Base-by-base conservation (phyloP, 1,140 invertebrate species). In the Plodia interpunctella region DNA sequence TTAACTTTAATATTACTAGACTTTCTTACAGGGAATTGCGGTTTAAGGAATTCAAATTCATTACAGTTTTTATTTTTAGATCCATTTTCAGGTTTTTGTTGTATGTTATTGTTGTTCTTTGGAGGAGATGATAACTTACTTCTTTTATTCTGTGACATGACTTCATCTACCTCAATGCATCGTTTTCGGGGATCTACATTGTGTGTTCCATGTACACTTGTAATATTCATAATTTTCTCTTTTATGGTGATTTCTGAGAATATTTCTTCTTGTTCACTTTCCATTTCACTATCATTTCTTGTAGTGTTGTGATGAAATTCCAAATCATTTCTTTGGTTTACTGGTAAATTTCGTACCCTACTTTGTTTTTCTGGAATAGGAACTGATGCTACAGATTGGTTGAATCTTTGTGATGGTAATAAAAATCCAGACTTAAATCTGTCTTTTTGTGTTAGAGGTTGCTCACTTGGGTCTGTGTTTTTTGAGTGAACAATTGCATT, bases 351-450 rank as follows among this genome's bases (percentile, higher is more conserved):
- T 68, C n/a, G 57, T 57, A 17, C 57, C 21, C 18, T 15, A n/a
- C 38, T 44, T 15, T 15, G 38, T 55, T 20, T 62, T 66, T 70
- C 65, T 44, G 58, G 19, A 51, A 65, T 66, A 18, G 60, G 25
- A 17, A 62, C n/a, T 59, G 57, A 65, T 38, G 55, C 59, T 17
- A 59, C 17, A 44, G 73, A 74, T 62, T 65, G 76, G 25, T 85
- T 75, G 64, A 87, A 86, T 57, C 80, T 79, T 70, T 87, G 76
- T 38, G 76, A 78, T 59, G 83, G 82, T 32, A 84, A 72, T 52
- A 73, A 60, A 62, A 73, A 78, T n/a, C 74, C 64, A 74, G 66
- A 78, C 66, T 68, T 63, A 58, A 86, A 83, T 58, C 75, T 67
- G 3, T 83, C 73, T 65, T 76, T 82, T 61, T 75, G 72, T 49